Evolutionary conservation across 2,113 vertebrate genomes (phyloP), one percentile per base, ranked within the genome.

Genomic region (Mesitornis unicolor): DNA sequence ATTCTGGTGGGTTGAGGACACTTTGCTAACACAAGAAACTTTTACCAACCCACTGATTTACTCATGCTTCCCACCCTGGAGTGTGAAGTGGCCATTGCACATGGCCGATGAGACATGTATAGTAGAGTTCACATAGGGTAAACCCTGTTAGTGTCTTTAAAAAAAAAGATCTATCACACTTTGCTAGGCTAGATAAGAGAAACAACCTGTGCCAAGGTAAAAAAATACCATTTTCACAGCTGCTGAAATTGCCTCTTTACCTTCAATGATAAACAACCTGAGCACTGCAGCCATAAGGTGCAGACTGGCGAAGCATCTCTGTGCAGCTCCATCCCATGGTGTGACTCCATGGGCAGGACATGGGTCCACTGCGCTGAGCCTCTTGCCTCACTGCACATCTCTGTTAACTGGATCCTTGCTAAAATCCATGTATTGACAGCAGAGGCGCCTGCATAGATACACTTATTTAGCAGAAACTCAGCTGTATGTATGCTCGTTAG

Each of bases 71-170:
- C 31, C 25, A 7, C 48, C 16, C n/a, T 10, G 48, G 22, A 31
- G 8, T 9, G 25, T 31, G 38, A 76, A 26, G 16, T 13, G 31
- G 28, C 29, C 59, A 4, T 16, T 0, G 2, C 36, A 4, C 2
- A 5, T 16, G 64, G 53, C 22, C 75, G 43, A 61, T 0, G 5
- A 81, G 69, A 57, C 28, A 15, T 1, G 3, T 8, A 7, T 18
- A 22, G 10, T 50, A 50, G 65, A 45, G 28, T 35, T 67, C 63
- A 60, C 7, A 13, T 0, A 6, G 17, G 33, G 15, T 38, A 35
- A 88, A 88, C 86, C 0, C 0, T 10, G 18, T 40, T 45, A 51
- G 4, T 29, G 14, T 13, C 57, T 54, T 85, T 85, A 24, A 48
- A 38, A 9, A 56, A 67, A 42, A 63, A 45, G 6, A 45, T 74